Base-by-base conservation (phyloP, 2,113 vertebrate species). In the Laticauda colubrina region DNA sequence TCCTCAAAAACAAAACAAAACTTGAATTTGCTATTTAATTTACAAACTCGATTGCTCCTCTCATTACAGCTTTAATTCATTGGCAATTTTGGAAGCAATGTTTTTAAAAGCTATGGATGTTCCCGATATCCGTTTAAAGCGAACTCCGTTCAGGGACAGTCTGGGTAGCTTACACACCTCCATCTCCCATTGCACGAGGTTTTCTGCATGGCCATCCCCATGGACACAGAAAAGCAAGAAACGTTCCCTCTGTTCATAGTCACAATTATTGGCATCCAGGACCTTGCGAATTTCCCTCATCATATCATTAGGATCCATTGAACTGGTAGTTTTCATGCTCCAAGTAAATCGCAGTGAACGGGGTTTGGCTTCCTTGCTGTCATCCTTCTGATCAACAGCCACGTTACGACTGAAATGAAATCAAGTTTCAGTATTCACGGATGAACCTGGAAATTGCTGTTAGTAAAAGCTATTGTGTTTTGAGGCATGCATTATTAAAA, bases 21-120 rank as follows among this genome's bases (percentile, higher is more conserved):
- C 97, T 97, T 97, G 96, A 97, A 98, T 98, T 97, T 98, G 98
- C 98, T 99, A 99, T 98, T 97, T 97, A 98, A 99, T 98, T 98
- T 99, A 99, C 98, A 98, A 87, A 98, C 98, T 97, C 97, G 98
- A 97, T 98, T 98, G 98, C 97, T 97, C 98, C 95, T 96, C 94
- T 96, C 94, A 96, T 98, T 99, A 99, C 98, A 99, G 98, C 98
- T 99, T 99, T 97, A 99, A 98, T 97, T 99, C 99, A 96, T 99
- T 99, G 98, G 99, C 98, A 97, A 99, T 98, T 98, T 99, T 99
- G 98, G 99, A 99, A 98, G 99, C 99, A 97, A 99, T 99, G 97
- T 99, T 99, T 97, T 99, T 99, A 98, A 99, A 99, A 97, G 99
- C 99, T 97, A 99, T 99, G 96, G 99, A 99, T 95, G 99, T 99